A percentile compares a stretch with the other conserved stretches of the same genome.
phyloP scores from a whole-genome alignment of 2,113 vertebrate species.

The Panthera leo region DNA sequence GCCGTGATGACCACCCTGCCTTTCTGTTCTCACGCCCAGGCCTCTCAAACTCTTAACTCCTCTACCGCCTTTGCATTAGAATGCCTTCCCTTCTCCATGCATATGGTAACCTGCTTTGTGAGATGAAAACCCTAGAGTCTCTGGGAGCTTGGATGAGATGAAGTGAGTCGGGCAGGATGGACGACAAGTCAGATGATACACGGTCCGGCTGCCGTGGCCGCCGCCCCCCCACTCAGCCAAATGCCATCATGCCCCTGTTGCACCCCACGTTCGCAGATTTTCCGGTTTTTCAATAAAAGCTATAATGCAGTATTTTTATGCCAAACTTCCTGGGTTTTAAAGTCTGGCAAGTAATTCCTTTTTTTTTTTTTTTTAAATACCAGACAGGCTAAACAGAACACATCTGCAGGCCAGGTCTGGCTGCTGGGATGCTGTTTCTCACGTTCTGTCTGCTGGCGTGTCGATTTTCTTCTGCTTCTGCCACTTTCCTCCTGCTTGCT shows the following conservation, averaged over 20 bases:
- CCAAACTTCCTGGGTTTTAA: not conserved
- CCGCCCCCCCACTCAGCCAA: too few species aligned
- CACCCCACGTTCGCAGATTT: not conserved
- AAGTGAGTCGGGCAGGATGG: not conserved
- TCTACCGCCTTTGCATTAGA: accelerated
- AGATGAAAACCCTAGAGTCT: accelerated
- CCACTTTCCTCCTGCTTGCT: not conserved
- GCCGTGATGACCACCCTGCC: accelerated
- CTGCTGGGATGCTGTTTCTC: not conserved
- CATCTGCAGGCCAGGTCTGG: not conserved
- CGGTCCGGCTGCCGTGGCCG: accelerated
- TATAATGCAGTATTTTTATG: not conserved
- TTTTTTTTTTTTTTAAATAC: not conserved
- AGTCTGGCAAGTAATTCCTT: not conserved
- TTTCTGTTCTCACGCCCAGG: accelerated
- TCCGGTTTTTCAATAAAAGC: not conserved
- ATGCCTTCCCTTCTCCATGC: accelerated
- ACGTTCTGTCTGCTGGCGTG: accelerated
- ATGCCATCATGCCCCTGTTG: accelerated
- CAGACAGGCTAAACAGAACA: not conserved
- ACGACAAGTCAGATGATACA: accelerated
- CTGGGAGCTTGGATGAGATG: accelerated
- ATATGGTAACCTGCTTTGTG: accelerated
- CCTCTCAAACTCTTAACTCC: not conserved
- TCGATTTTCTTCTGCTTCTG: accelerated